Conservation (phyloP, 2,797 vertebrate species). For the Odontamblyopus lacepedii region DNA sequence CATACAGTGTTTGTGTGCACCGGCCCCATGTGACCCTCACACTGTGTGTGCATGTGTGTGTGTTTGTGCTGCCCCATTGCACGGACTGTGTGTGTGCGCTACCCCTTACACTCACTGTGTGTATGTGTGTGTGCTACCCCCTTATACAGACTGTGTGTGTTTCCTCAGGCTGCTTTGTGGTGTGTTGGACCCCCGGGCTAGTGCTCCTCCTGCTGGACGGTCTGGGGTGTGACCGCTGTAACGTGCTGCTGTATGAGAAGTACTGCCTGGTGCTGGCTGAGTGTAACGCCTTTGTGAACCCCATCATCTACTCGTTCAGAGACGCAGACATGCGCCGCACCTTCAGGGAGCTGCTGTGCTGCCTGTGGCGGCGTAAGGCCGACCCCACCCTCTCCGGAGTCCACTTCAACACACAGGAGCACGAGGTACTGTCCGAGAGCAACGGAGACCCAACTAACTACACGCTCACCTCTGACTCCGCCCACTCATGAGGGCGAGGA, state of each 20-base stretch:
- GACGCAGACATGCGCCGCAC: slow-evolving; percentile 90
- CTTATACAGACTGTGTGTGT: neutral
- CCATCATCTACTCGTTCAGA: slow-evolving; percentile 90
- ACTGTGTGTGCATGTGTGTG: neutral
- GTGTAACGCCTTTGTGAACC: slow-evolving; percentile 90
- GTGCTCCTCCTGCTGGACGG: slow-evolving; percentile 91
- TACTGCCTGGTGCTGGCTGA: slow-evolving; percentile 91
- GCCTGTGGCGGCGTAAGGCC: slow-evolving; percentile 37
- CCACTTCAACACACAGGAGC: slow-evolving; percentile 72
- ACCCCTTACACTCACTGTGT: no score
- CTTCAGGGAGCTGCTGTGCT: slow-evolving; percentile 87
- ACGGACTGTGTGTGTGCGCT: neutral
- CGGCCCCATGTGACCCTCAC: neutral
- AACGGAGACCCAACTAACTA: slow-evolving; percentile 32
- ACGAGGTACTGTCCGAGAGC: slow-evolving; percentile 77
- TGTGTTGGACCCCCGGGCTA: slow-evolving; percentile 94
- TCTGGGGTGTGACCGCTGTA: slow-evolving; percentile 70
- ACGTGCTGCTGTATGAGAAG: slow-evolving; percentile 85
- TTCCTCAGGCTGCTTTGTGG: slow-evolving; percentile 85
- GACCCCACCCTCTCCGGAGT: slow-evolving; percentile 18
- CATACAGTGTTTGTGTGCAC: no score
- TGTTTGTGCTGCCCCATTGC: neutral
- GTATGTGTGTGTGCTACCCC: neutral
- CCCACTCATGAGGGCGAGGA: neutral
- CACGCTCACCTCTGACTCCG: neutral